Conservation (phyloP, 2,797 vertebrate species). For the Arrhamphus sclerolepis region DNA sequence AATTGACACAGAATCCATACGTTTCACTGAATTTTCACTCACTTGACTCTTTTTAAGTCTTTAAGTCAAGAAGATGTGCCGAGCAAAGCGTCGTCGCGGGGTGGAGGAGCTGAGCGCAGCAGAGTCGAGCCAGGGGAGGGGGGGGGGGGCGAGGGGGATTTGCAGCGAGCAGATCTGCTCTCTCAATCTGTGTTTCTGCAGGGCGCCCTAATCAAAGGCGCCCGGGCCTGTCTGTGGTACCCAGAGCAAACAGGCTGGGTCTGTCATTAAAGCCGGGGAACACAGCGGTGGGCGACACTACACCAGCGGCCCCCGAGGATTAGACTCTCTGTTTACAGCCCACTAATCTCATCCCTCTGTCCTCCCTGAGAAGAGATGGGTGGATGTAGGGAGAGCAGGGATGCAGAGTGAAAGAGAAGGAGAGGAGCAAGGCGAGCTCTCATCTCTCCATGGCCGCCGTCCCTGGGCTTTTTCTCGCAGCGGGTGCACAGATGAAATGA, state of each 20-base stretch:
- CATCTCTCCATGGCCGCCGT: conserved; percentile 68
- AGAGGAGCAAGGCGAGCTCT: conserved; percentile 51
- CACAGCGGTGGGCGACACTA: conserved; percentile 66
- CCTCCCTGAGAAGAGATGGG: conserved; percentile 45
- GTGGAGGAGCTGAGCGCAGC: conserved; percentile 65
- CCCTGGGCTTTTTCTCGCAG: conserved; percentile 74
- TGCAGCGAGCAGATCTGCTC: conserved; percentile 63
- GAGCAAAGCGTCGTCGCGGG: conserved; percentile 60
- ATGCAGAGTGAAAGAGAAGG: conserved; percentile 42
- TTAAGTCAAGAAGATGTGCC: conserved; percentile 68
- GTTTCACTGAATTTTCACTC: conserved; percentile 57
- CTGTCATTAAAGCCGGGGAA: conserved; percentile 70
- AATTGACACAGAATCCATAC: conserved; percentile 65
- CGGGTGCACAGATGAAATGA: conserved; percentile 72
- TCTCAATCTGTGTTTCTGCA: conserved; percentile 72
- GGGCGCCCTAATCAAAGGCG: conserved; percentile 75
- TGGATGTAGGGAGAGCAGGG: conserved; percentile 28
- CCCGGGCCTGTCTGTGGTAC: conserved; percentile 60
- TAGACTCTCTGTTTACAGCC: conserved; percentile 72
- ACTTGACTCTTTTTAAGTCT: conserved; percentile 70
- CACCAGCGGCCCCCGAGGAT: conserved; percentile 66
- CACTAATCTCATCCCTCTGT: conserved; percentile 68
- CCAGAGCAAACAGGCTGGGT: conserved; percentile 64
- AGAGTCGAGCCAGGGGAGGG: conserved; percentile 48
- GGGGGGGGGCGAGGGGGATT: not conserved